Evolutionary conservation across 1,140 invertebrate genomes (phyloP).

Genomic region (Leptonema lineaticorne): DNA sequence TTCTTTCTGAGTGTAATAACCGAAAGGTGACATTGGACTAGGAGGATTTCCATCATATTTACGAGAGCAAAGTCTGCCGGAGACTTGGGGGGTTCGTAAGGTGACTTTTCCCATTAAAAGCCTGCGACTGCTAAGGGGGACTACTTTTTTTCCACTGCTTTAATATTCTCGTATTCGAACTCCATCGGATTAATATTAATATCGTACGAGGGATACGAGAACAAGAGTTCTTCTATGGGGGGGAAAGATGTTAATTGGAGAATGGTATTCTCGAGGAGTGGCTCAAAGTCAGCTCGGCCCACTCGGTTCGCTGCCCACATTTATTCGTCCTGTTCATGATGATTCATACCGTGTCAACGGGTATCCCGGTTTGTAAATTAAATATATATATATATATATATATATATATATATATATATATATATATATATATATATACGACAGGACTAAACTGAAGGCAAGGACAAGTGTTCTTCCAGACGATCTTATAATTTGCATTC

Average conservation of each 20-base stretch:
- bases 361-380: slow-evolving; percentile 4
- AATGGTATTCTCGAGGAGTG: neutral
- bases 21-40: neutral
- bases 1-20: neutral
- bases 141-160: neutral
- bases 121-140: neutral
- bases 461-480: neutral
- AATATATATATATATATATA: too few species aligned
- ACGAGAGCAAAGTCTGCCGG: neutral
- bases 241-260: neutral
- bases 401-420: too few species aligned
- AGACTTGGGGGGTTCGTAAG: neutral
- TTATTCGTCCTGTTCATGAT: neutral
- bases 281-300: neutral
- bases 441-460: neutral
- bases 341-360: slow-evolving; percentile 6
- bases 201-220: too few species aligned
- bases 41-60: neutral
- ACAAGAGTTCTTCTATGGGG: too few species aligned
- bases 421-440: neutral
- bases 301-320: neutral
- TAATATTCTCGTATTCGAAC: too few species aligned
- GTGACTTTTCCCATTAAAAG: neutral
- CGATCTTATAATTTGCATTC: neutral
- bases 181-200: too few species aligned